Evolutionary conservation across 1,140 invertebrate species (phyloP), one percentile per base, ranked within the genome.

Genomic region (Batillaria attramentaria): DNA sequence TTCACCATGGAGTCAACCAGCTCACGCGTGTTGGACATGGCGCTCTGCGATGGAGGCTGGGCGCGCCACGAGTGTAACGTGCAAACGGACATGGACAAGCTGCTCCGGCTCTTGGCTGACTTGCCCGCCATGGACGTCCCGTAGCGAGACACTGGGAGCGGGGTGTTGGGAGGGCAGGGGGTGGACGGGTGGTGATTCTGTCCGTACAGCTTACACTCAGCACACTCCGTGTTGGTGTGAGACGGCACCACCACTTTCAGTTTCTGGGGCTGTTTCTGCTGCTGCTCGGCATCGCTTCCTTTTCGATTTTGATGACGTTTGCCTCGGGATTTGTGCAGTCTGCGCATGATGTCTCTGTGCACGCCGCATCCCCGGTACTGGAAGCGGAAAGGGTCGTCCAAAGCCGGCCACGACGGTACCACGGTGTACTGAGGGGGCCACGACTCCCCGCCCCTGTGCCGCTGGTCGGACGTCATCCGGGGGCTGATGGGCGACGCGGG

Each of bases 311-410:
- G 28, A 39, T 42, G 39, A 13, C 42, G 39, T 28, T 31, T n/a
- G 20, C 68, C 42, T 0, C 68, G 68, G 10, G 66, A 69, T 37
- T 46, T 70, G 68, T 70, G 68, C 41, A 70, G 42, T 31, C 41
- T n/a, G 41, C 68, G 68, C 68, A 70, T 46, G 68, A 46, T 4
- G 42, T 70, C 68, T 8, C 68, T 39, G 24, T 70, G 68, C 0
- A 70, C 68, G 68, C 28, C 28, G 68, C 28, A 70, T 24, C 68
- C 68, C n/a, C 43, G 50, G 68, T 70, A 70, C 42, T 70, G 68
- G 42, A 46, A 70, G 68, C 68, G 68, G 68, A 37, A 70, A 70
- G 68, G 68, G 68, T 70, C 68, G n/a, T 70, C 68, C 41, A 70
- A 39, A 18, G 68, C 28, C 41, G 68, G 39, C 68, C 68, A 70